These are phyloP conservation scores for Caranx ignobilis DNA, from an alignment of 2,113 vertebrate species.

Conservation along the genomic window DNA sequence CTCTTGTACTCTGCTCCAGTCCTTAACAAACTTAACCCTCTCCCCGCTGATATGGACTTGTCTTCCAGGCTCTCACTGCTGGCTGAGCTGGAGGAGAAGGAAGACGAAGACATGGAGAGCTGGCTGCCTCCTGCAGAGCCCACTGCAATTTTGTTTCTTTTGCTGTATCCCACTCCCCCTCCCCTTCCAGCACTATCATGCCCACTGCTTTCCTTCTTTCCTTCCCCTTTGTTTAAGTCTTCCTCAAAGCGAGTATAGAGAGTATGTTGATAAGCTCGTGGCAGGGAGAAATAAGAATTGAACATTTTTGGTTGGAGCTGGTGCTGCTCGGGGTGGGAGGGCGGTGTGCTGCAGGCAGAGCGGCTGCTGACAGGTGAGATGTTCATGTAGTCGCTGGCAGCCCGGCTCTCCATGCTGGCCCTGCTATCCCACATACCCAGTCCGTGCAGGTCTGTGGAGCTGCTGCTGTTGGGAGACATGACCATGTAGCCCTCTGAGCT, in stretches of 20 bases:
- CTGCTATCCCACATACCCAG: constrained; percentile 78
- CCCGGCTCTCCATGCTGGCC: constrained; percentile 77
- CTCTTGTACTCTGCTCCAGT: constrained; percentile 75
- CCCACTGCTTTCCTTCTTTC: constrained; percentile 67
- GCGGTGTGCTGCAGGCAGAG: constrained; percentile 81
- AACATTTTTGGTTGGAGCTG: constrained; percentile 83
- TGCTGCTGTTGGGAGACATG: constrained; percentile 86
- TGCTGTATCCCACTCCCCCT: constrained; percentile 72
- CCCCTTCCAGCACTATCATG: constrained; percentile 64
- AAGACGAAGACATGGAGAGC: constrained; percentile 86
- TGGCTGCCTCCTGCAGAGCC: constrained; percentile 72
- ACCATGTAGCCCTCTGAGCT: constrained; percentile 85
- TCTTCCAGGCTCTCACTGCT: constrained; percentile 90
- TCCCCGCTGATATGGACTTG: constrained; percentile 76
- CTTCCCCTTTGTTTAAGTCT: constrained; percentile 79
- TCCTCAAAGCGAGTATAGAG: constrained; percentile 81
- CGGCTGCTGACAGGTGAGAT: constrained; percentile 85
- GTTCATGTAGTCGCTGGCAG: constrained; percentile 86
- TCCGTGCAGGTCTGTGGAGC: constrained; percentile 82
- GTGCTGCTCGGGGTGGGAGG: constrained; percentile 82
- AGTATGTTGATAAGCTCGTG: constrained; percentile 83
- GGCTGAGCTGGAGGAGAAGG: constrained; percentile 87
- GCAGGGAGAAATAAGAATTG: constrained; percentile 84
- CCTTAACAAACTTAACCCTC: constrained; percentile 75
- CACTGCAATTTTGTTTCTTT: constrained; percentile 76